Base-by-base conservation (phyloP, 2,888 invertebrate genomes). In the Aphodius granarius region DNA sequence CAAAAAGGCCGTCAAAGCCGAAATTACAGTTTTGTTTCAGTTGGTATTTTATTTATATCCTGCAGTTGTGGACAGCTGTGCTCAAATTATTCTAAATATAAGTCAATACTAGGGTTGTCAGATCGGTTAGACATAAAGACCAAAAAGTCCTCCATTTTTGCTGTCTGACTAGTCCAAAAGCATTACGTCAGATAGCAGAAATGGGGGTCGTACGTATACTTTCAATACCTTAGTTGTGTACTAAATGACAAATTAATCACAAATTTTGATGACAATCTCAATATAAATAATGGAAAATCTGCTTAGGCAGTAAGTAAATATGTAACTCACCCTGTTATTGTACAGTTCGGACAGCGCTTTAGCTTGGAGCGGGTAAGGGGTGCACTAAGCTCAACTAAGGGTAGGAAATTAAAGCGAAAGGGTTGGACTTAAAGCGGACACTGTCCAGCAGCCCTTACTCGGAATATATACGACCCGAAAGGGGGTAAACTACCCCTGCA, bases 391-490 rank as follows among this genome's bases (percentile, higher is more conserved):
- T 68, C 68, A 68, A 68, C 19, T 68, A 68, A 68, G 68, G 68
- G 68, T 68, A 68, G 66, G 76, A 76, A 72, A 76, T 76, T 76
- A 76, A 74, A 76, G 76, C 74, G 74, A 76, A 82, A 83, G 83
- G 84, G 84, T 84, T 84, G 84, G 84, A 83, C 85, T 68, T 84
- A 84, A 84, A 68, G 66, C 75, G 72, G 72, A 66, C 75, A 72
- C 65, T 72, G 75, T 75, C 75, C 75, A 86, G 85, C 21, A 1
- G 65, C 21, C 68, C 86, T 86, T 82, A 83, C 86, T 85, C 85
- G 84, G 85, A 85, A 71, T 63, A 66, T 74, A 86, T 86, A 85
- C 85, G 85, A 73, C 66, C 73, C 68, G 15, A 63, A 66, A 66
- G 73, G 73, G 23, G 23, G 65, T n/a, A 20, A 73, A 73, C 66